Evolutionary conservation across 2,888 invertebrate species (phyloP).

Genomic region (Ceraclea dissimilis): DNA sequence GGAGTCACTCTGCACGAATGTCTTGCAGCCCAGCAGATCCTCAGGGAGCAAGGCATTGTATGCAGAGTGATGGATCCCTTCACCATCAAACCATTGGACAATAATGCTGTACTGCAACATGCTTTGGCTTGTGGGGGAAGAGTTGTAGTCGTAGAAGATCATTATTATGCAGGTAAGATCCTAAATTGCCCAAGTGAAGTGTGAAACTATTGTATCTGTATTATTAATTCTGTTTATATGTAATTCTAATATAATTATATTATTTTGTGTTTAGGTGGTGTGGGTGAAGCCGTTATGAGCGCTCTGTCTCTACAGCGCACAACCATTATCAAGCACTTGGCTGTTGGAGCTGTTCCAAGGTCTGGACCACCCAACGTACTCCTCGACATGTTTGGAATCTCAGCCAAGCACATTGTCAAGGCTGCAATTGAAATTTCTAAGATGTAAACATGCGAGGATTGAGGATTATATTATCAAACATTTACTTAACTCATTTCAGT

Average conservation of each 20-base stretch:
- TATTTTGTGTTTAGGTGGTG: constrained; percentile 59
- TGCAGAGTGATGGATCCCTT: constrained; percentile 90
- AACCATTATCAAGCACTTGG: constrained; percentile 69
- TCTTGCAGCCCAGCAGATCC: constrained; percentile 68
- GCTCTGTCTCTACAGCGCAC: constrained; percentile 67
- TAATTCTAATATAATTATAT: too few species aligned
- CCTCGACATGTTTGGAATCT: constrained; percentile 84
- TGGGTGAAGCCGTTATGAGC: constrained; percentile 90
- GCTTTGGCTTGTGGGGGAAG: constrained; percentile 73
- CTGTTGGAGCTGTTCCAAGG: constrained; percentile 77
- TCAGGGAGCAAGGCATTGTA: constrained; percentile 62
- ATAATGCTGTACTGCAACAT: constrained; percentile 61
- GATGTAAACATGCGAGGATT: not conserved
- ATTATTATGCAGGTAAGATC: constrained; percentile 76
- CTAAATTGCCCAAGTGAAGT: not conserved
- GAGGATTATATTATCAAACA: too few species aligned
- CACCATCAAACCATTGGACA: constrained; percentile 93
- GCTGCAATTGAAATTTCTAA: constrained; percentile 59
- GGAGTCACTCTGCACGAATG: constrained; percentile 93
- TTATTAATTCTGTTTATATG: too few species aligned
- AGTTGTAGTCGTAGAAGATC: constrained; percentile 93
- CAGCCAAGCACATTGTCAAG: constrained; percentile 66
- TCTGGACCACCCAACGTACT: constrained; percentile 86
- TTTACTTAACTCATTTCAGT: too few species aligned
- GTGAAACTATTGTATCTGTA: too few species aligned